Base-by-base conservation (phyloP, 2,797 vertebrate species). In the Acanthurus tractus region DNA sequence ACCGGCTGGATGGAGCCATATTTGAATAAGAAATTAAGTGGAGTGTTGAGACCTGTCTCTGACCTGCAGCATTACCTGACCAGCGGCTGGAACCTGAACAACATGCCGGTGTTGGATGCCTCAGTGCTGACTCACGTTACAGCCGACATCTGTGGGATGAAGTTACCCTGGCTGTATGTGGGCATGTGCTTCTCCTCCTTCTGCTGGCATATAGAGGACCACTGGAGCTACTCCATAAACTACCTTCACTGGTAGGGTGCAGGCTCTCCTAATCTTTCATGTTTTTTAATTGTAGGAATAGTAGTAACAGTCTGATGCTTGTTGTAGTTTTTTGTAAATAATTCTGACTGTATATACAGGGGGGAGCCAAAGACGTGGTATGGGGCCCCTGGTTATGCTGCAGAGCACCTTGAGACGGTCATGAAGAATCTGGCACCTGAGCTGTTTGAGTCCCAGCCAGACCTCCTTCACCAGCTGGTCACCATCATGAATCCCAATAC, bases 401-500 rank as follows among this genome's bases (percentile, higher is more conserved):
- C 98, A 1, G 97, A 99, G 88, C 97, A 98, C 83, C 94, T 99
- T 7, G 98, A 99, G 90, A 93, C 93, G 0, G 98, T 99, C 72
- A 99, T 99, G 98, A 99, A 96, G 94, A 99, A 96, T 84, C 89
- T 99, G 83, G 98, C 98, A 76, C 98, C 98, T 18, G 98, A 99
- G 92, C 95, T 99, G 66, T 99, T 99, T 88, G 96, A 97, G 85
- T 96, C 97, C 36, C 98, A 99, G 93, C 97, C 98, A 49, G 98
- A 99, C 87, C 97, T 99, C 71, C 97, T 99, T 76, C 98, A 99
- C 90, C 98, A 99, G 92, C 96, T 99, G 75, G 98, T 99, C 92
- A 99, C 98, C 90, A 99, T 99, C 92, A 99, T 99, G 98, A 99
- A 99, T 94, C 98, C 98, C 83, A 99, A 99, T 88, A 97, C 97